Conservation (phyloP, 2,113 vertebrate species). For the Fulmarus glacialis region DNA sequence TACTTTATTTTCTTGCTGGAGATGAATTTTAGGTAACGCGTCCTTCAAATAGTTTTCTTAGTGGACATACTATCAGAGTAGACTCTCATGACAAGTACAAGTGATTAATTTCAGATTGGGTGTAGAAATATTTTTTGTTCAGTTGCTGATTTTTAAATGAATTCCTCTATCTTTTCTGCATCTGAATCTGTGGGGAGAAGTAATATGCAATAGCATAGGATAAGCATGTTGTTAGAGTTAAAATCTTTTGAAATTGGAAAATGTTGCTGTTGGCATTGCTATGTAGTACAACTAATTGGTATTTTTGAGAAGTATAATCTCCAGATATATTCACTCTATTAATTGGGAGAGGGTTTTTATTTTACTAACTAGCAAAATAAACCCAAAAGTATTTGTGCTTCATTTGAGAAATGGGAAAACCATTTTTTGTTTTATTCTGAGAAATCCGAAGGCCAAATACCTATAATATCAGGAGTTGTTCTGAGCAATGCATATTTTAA, state of each 20-base stretch:
- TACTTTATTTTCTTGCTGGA: background rate
- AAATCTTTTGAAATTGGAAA: background rate
- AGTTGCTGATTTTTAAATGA: background rate
- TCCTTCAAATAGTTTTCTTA: background rate
- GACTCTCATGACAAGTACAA: background rate
- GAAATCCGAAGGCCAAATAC: background rate
- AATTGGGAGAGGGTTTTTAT: background rate
- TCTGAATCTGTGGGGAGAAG: background rate
- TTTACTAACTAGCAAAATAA: background rate
- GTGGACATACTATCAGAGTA: accelerated
- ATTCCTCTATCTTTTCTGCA: background rate
- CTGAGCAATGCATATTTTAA: background rate
- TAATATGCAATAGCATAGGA: background rate
- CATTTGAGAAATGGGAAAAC: background rate
- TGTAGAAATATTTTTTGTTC: background rate
- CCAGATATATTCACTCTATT: background rate
- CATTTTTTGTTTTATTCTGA: background rate
- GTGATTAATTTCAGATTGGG: background rate
- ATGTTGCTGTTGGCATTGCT: background rate
- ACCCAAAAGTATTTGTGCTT: background rate
- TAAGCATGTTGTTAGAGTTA: background rate
- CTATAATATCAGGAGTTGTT: background rate
- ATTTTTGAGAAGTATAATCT: background rate
- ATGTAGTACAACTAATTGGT: background rate
- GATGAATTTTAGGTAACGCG: accelerated